phyloP scores from a whole-genome alignment of 1,140 invertebrate species.

The Theocolax elegans region DNA sequence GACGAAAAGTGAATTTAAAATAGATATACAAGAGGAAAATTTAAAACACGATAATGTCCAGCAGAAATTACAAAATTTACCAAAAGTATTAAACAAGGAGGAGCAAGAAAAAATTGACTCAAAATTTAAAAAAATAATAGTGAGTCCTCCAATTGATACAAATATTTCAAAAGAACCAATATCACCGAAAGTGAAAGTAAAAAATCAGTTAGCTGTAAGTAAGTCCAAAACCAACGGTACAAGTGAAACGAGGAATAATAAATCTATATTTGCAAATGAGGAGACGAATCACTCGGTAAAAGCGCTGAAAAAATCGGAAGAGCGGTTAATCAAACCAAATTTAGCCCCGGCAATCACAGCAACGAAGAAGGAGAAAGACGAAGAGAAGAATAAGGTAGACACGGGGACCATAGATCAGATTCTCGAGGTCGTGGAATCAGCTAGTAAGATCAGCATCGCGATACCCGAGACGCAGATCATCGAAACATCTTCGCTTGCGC shows the following conservation, averaged over 20 bases:
- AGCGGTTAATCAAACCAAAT: not conserved
- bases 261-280: not conserved
- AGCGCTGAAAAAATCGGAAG: not conserved
- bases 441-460: conserved; percentile 6
- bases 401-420: conserved; percentile 34
- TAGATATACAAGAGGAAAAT: not conserved
- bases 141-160: conserved; percentile 24
- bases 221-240: not conserved
- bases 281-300: not conserved
- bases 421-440: conserved; percentile 24
- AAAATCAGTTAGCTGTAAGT: not conserved
- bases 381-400: conserved; percentile 11
- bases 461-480: not conserved
- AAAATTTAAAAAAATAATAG: not conserved
- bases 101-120: no score
- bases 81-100: conserved; percentile 1
- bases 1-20: not conserved
- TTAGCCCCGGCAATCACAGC: not conserved
- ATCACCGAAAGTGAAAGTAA: not conserved
- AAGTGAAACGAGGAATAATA: not conserved
- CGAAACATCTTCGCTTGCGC: not conserved
- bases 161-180: conserved; percentile 19
- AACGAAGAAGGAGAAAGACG: not conserved
- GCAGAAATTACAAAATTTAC: not conserved
- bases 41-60: not conserved